phyloP scores from a whole-genome alignment of 92 coral and sea anemone species.

The Umimayanthus chanpuru region DNA sequence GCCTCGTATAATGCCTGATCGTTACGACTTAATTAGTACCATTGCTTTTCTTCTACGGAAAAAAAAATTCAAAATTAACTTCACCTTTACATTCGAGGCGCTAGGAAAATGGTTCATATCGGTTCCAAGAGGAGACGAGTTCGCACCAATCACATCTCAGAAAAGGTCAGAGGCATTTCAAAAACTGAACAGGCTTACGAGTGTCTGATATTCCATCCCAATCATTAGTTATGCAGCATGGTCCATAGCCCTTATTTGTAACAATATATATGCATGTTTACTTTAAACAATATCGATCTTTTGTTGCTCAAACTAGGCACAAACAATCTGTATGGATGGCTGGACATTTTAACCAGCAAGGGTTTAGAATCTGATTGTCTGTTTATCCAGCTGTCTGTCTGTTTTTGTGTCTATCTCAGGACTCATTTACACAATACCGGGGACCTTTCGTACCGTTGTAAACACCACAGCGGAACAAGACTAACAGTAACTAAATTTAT shows the following conservation, averaged over 20 bases:
- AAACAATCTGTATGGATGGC: not conserved
- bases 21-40: not conserved
- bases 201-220: constrained; percentile 4
- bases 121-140: not conserved
- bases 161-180: not conserved
- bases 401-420: not conserved
- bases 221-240: not conserved
- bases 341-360: not conserved
- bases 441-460: too few relatives aligned
- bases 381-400: not conserved
- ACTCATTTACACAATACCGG: too few relatives aligned
- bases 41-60: not conserved
- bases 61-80: not conserved
- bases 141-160: not conserved
- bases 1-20: not conserved
- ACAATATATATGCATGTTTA: constrained; percentile 15
- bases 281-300: constrained; percentile 17
- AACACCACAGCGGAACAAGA: too few relatives aligned
- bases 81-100: not conserved
- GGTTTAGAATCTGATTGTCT: not conserved
- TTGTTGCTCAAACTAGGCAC: not conserved
- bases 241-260: not conserved
- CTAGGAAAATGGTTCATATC: not conserved
- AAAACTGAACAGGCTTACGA: not conserved
- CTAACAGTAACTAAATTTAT: not conserved